A percentile compares a stretch with the other conserved stretches of the same genome.
phyloP scores from a whole-genome alignment of 2,113 vertebrate genomes.

The Syngnathoides biaculeatus region DNA sequence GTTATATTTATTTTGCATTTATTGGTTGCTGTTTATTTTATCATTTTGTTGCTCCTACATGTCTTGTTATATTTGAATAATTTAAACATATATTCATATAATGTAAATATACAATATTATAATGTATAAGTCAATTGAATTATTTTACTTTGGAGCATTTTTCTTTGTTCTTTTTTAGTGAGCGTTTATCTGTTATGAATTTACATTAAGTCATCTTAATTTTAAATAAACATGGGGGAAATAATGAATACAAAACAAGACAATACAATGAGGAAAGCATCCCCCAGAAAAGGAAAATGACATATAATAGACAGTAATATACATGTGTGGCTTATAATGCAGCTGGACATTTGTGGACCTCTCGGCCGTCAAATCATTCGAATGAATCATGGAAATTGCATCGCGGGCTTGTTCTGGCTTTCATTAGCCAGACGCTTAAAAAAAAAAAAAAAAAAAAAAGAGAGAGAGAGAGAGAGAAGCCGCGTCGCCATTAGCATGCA shows the following conservation, averaged over 20 bases:
- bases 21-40: not conserved
- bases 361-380: slow-evolving; percentile 14
- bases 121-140: too few relatives aligned
- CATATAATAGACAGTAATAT: not conserved
- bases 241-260: not conserved
- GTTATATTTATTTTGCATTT: not conserved
- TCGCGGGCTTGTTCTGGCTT: slow-evolving; percentile 27
- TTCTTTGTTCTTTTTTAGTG: not conserved
- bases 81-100: not conserved
- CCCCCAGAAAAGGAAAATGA: not conserved
- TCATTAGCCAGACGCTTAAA: slow-evolving; percentile 46
- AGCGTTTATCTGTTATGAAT: not conserved
- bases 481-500: slow-evolving; percentile 9
- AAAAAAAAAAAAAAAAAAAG: slow-evolving; percentile 37
- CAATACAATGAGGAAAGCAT: not conserved
- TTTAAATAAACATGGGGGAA: not conserved
- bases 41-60: not conserved
- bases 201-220: not conserved
- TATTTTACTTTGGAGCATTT: not conserved
- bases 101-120: too few relatives aligned
- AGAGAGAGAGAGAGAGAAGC: too few relatives aligned
- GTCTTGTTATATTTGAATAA: not conserved
- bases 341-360: slow-evolving; percentile 26
- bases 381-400: slow-evolving; percentile 56
- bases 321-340: slow-evolving; percentile 3